phyloP scores from a whole-genome alignment of 2,888 invertebrate genomes.

The Pyrrhia umbra region DNA sequence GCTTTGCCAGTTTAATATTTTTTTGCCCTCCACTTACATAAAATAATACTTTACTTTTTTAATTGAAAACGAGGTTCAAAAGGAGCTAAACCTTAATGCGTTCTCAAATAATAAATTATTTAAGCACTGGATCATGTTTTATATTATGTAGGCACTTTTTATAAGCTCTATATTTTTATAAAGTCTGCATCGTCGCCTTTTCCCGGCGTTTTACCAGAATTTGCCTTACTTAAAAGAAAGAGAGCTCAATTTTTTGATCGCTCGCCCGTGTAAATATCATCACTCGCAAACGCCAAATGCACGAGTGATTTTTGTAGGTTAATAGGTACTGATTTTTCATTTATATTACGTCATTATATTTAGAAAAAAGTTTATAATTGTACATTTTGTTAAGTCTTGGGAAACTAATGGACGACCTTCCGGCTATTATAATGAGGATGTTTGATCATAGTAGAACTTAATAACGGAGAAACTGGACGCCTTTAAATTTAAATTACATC shows the following conservation, averaged over 20 bases:
- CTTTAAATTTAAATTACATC: not conserved
- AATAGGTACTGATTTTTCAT: not conserved
- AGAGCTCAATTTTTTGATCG: slow-evolving; percentile 32
- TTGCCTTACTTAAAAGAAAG: slow-evolving; percentile 35
- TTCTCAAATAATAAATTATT: slow-evolving; percentile 47
- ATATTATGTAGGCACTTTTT: slow-evolving; percentile 45
- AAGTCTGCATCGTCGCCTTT: slow-evolving; percentile 38
- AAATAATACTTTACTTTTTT: slow-evolving; percentile 57
- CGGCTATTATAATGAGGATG: not conserved
- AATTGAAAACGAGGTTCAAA: slow-evolving; percentile 44
- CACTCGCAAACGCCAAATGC: slow-evolving; percentile 19
- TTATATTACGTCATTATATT: not conserved
- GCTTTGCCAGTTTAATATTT: slow-evolving; percentile 64
- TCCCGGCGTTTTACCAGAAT: slow-evolving; percentile 49
- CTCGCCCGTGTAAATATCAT: slow-evolving; percentile 14
- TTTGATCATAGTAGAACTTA: not conserved
- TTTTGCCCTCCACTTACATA: slow-evolving; percentile 55
- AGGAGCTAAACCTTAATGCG: slow-evolving; percentile 34
- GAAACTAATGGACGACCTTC: not conserved
- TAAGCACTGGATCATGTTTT: slow-evolving; percentile 29
- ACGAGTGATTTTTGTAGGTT: slow-evolving; percentile 17
- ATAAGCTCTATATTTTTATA: slow-evolving; percentile 43
- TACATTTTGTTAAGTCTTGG: not conserved
- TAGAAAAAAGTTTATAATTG: not conserved
- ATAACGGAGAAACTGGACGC: not conserved